Conservation (phyloP, 92 coral and sea anemone genomes). For the Parazoanthus swiftii region DNA sequence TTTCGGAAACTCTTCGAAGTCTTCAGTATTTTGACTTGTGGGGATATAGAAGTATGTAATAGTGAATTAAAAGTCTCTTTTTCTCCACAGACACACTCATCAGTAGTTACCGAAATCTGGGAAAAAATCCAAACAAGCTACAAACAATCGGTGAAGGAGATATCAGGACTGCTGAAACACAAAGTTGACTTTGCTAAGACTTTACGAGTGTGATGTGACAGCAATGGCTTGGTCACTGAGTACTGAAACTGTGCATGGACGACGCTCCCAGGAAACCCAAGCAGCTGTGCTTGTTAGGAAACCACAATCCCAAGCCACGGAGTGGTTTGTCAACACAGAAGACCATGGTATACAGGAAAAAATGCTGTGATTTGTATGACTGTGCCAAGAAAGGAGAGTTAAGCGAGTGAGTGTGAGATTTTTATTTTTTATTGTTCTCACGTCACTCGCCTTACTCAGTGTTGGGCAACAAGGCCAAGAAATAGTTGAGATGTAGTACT, state of each 20-base stretch:
- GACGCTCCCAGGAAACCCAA: background rate
- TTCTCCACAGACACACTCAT: slow-evolving; percentile 73
- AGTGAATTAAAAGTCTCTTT: background rate
- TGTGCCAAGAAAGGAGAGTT: background rate
- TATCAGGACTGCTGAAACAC: slow-evolving; percentile 72
- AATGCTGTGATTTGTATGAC: background rate
- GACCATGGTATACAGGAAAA: background rate
- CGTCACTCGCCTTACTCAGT: background rate
- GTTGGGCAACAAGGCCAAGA: background rate
- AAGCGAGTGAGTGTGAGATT: background rate
- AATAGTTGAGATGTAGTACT: background rate
- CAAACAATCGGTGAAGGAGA: slow-evolving; percentile 85
- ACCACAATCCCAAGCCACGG: background rate
- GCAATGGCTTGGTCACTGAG: background rate
- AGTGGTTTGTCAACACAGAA: background rate
- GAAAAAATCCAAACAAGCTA: slow-evolving; percentile 89
- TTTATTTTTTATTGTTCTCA: too few species aligned
- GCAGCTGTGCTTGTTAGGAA: background rate
- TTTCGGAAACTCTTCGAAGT: background rate
- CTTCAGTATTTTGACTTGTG: too few species aligned
- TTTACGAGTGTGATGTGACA: slow-evolving; percentile 56
- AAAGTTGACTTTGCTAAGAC: slow-evolving; percentile 78
- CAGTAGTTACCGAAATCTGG: slow-evolving; percentile 91
- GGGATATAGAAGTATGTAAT: too few species aligned
- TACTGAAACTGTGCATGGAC: background rate